Base-by-base conservation (phyloP, 2,797 vertebrate species). In the Ceryle rudis region DNA sequence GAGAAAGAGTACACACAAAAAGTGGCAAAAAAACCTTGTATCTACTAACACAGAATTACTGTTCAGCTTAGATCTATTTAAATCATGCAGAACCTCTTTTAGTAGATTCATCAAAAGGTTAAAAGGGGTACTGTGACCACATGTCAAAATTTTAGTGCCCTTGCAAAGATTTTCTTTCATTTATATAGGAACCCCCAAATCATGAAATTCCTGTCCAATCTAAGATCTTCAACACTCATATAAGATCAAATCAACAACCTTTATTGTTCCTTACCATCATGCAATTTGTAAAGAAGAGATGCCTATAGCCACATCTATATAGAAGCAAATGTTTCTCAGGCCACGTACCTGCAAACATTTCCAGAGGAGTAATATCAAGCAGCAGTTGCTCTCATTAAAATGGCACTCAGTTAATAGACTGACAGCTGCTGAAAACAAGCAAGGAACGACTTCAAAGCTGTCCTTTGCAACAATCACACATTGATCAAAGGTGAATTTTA, bases 401-500 rank as follows among this genome's bases (percentile, higher is more conserved):
- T 47, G 25, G 5, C 31, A 80, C 7, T 67, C 33, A 33, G 47
- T 75, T 87, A 82, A 64, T 10, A 80, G 42, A 23, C 35, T 81
- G 42, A 58, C 23, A 90, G 60, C n/a, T 9, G 7, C 41, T 15
- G 31, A 54, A 49, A 95, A 54, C 42, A 37, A 41, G n/a, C 62
- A 78, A 86, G 21, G 14, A 49, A 67, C n/a, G 29, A 22, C 25
- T 83, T 87, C 69, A 93, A 22, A 90, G 75, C 29, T 65, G 67
- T 52, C 65, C 52, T 92, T 89, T 70, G 37, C 57, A 88, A 66
- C 13, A 52, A 57, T 51, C 69, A 33, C 2, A 0, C 1, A 1
- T 42, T 31, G 33, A 82, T 12, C 44, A 86, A 92, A 90, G 67
- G 69, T 73, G 87, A 81, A 42, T 83, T 86, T 90, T 93, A 62